A percentile compares a stretch with the other conserved stretches of the same genome.
Evolutionary conservation across 2,888 invertebrate genomes (phyloP).

Genomic region (Morinoia aosen): DNA sequence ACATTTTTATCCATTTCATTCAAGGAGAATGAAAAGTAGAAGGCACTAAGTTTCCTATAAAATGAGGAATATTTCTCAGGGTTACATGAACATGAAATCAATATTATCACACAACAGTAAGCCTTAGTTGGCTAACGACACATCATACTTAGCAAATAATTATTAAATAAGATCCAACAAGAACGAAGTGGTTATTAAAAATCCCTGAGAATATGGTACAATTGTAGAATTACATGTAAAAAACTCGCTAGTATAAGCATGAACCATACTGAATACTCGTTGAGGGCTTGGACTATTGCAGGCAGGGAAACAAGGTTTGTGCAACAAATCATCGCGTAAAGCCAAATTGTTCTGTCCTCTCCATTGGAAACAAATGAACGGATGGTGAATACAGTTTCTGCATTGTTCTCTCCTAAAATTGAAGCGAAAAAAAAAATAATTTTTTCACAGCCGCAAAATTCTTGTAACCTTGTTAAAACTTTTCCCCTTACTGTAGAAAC

Average conservation of each 20-base stretch:
- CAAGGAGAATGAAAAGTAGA: background rate
- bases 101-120: background rate
- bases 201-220: background rate
- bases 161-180: background rate
- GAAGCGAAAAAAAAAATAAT: background rate
- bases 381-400: background rate
- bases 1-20: background rate
- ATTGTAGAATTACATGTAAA: background rate
- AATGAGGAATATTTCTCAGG: background rate
- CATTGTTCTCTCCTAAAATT: background rate
- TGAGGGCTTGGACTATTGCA: background rate
- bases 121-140: background rate
- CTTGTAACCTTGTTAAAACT: no score
- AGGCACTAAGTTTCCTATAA: background rate
- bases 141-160: background rate
- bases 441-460: no score
- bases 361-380: background rate
- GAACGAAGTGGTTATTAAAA: no score
- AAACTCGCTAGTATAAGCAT: background rate
- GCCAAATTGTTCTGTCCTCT: background rate
- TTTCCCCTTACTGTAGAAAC: background rate
- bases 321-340: background rate
- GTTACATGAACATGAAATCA: background rate
- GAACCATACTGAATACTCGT: background rate
- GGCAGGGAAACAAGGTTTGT: background rate